Base-by-base conservation (phyloP, 2,888 invertebrate genomes). In the Hedychridium roseum region DNA sequence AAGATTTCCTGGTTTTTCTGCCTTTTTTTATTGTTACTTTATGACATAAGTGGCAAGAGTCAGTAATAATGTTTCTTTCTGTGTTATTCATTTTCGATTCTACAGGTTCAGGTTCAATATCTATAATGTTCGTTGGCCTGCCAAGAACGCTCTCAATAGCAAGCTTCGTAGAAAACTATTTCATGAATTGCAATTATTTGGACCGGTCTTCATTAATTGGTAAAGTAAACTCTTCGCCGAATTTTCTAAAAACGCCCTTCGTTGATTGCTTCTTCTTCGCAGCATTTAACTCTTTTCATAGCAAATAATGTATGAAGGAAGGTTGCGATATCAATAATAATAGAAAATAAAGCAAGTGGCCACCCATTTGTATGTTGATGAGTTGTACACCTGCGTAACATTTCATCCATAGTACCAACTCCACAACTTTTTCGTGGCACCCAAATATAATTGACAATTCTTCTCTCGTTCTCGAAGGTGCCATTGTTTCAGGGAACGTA, bases 391-490 rank as follows among this genome's bases (percentile, higher is more conserved):
- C 55, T 50, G 2, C 43, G 42, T 20, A 49, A 14, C 60, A 62
- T 54, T 37, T 56, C 41, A 18, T 59, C 54, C 47, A 57, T 55
- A 3, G 40, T 50, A 26, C 55, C 57, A 11, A 55, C 54, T 11
- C 55, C 53, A 53, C 39, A 14, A 57, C 47, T 38, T 63, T 55
- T 48, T 64, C 57, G 14, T 59, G 54, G 30, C 64, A 68, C 2
- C 56, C 58, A 55, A 57, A 58, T 18, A 54, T 4, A 30, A 45
- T 35, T 17, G 41, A 54, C 17, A 37, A 46, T 7, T 15, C 12
- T 39, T 27, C 27, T 23, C 42, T 31, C 3, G 23, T 23, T 41
- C 57, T 62, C 11, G 16, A 23, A 12, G 53, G 16, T 14, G 44
- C 47, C 61, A 66, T 60, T 34, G 35, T 50, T 6, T 14, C 48